A percentile compares a stretch with the other conserved stretches of the same genome.
Evolutionary conservation across 2,888 invertebrate species (phyloP).

Genomic region (Epiperipatus broadwayi): DNA sequence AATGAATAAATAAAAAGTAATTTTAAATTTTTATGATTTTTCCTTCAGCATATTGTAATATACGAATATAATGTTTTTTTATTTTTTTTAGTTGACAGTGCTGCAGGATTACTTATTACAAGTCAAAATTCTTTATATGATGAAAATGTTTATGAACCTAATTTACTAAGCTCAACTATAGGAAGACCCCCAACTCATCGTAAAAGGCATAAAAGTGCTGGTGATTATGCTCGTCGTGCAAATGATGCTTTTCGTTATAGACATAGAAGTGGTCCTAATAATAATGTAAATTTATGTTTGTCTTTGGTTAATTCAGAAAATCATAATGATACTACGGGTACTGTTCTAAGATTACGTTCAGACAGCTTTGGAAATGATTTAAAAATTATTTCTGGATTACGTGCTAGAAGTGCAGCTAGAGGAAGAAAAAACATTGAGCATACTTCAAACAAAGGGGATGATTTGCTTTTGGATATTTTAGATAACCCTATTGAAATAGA

Average conservation of each 20-base stretch:
- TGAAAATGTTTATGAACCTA: not conserved
- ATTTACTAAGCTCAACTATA: not conserved
- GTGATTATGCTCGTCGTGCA: conserved; percentile 12
- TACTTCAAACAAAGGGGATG: no score
- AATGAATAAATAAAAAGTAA: no score
- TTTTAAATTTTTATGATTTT: no score
- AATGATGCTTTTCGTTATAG: conserved; percentile 8
- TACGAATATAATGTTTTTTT: no score
- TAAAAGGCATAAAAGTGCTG: conserved; percentile 17
- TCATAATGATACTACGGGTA: conserved; percentile 11
- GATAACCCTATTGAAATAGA: no score
- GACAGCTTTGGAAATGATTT: conserved; percentile 63
- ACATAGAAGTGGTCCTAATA: conserved; percentile 9
- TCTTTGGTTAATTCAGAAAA: not conserved
- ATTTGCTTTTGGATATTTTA: no score
- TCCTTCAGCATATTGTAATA: no score
- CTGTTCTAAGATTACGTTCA: conserved; percentile 28
- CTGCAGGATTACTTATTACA: conserved; percentile 38
- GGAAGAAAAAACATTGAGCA: no score
- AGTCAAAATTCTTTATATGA: conserved; percentile 19
- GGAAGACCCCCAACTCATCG: conserved; percentile 11
- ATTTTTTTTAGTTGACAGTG: conserved; percentile 28
- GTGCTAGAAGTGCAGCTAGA: no score
- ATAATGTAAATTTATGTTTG: conserved; percentile 4
- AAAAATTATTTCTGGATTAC: no score